Percentiles rank a stretch among this genome's conserved stretches.
These are phyloP conservation scores for Oplegnathus fasciatus DNA, from an alignment of 2,113 vertebrate genomes.

Conservation along the genomic window DNA sequence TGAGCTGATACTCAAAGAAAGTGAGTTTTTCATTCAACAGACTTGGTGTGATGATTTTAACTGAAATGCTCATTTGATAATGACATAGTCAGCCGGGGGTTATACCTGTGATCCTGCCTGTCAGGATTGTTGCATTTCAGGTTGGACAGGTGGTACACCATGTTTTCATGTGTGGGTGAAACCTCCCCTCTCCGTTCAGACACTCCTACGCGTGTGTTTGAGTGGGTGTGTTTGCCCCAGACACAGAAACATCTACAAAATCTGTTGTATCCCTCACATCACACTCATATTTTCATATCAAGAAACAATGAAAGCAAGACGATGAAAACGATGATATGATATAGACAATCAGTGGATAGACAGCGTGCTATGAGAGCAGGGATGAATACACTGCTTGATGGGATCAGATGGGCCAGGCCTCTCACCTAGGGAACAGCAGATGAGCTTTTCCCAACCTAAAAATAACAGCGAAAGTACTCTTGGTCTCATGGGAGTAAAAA, in stretches of 20 bases:
- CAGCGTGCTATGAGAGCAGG: not conserved
- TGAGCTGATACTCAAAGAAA: not conserved
- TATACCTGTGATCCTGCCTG: slow-evolving; percentile 8
- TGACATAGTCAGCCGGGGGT: not conserved
- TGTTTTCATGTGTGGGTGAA: slow-evolving; percentile 11
- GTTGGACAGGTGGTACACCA: slow-evolving; percentile 55
- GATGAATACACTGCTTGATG: slow-evolving; percentile 43
- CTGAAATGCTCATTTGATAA: slow-evolving; percentile 7
- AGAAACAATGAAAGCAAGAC: no score
- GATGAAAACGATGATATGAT: no score
- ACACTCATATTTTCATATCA: not conserved
- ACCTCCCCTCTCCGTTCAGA: slow-evolving; percentile 1
- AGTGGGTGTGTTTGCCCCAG: slow-evolving; percentile 15
- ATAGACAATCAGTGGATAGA: not conserved
- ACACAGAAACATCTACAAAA: not conserved
- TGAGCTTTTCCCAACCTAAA: slow-evolving; percentile 78
- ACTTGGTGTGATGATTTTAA: slow-evolving; percentile 2
- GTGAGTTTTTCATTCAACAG: not conserved
- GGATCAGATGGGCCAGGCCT: slow-evolving; percentile 70
- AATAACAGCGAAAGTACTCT: slow-evolving; percentile 74
- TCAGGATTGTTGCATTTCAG: slow-evolving; percentile 68
- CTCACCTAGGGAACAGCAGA: slow-evolving; percentile 73
- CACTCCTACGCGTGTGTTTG: slow-evolving; percentile 18
- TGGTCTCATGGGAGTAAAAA: slow-evolving; percentile 65
- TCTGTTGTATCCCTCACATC: not conserved